These are phyloP conservation scores for Nasonia giraulti DNA, from an alignment of 1,140 invertebrate species.

Conservation along the genomic window DNA sequence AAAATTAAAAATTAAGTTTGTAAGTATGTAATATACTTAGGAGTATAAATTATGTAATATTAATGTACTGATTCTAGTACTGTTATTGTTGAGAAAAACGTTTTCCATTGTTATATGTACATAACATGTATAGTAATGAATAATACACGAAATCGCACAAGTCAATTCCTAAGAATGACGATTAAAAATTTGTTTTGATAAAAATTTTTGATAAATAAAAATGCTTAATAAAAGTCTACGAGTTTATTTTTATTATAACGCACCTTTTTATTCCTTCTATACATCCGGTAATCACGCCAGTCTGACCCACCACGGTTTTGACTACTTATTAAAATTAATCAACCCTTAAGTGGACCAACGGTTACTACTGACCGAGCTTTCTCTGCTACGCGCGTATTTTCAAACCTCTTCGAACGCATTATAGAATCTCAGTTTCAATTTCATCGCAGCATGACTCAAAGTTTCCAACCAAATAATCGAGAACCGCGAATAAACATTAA, in stretches of 20 bases:
- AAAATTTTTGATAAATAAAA: neutral
- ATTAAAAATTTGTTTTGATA: slow-evolving; percentile 2
- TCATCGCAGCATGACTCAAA: too few relatives aligned
- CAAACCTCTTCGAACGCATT: too few relatives aligned
- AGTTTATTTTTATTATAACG: neutral
- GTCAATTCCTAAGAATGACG: neutral
- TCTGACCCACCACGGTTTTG: too few relatives aligned
- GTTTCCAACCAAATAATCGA: too few relatives aligned
- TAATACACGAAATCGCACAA: neutral
- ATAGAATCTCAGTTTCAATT: too few relatives aligned
- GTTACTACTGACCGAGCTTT: too few relatives aligned
- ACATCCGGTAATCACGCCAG: too few relatives aligned
- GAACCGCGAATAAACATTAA: too few relatives aligned
- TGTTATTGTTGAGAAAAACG: neutral
- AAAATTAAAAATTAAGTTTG: neutral
- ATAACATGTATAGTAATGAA: neutral
- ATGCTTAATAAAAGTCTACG: neutral
- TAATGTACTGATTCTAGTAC: neutral
- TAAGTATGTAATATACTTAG: neutral
- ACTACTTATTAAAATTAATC: too few relatives aligned
- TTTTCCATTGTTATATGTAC: neutral
- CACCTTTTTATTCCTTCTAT: too few relatives aligned
- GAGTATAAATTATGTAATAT: neutral
- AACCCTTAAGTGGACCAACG: too few relatives aligned
- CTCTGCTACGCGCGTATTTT: too few relatives aligned